Conservation (phyloP, 2,888 invertebrate species). For the Erebia aethiops region DNA sequence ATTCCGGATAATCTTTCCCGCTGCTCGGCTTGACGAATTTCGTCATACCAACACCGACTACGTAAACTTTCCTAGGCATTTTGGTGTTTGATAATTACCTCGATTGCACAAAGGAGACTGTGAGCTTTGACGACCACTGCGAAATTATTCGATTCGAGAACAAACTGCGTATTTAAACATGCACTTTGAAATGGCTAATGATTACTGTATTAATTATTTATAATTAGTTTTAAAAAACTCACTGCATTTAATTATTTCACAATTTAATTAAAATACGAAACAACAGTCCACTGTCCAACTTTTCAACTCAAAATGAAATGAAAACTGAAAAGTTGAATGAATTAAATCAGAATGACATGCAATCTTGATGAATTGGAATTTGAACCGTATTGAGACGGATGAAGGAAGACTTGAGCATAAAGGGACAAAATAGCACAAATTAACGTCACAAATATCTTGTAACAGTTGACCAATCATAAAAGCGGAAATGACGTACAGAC, state of each 20-base stretch:
- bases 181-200: slow-evolving; percentile 4
- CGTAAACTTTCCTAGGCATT: slow-evolving; percentile 88
- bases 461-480: neutral
- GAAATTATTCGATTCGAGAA: slow-evolving; percentile 38
- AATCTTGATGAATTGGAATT: slow-evolving; percentile 5
- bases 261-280: neutral
- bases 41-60: slow-evolving; percentile 98
- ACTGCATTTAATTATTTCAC: neutral
- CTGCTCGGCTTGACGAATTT: slow-evolving; percentile 98
- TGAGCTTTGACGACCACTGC: slow-evolving; percentile 54
- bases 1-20: slow-evolving; percentile 95
- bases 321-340: neutral
- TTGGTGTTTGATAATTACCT: slow-evolving; percentile 70
- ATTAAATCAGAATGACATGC: slow-evolving; percentile 10
- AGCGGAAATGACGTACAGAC: neutral
- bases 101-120: slow-evolving; percentile 45
- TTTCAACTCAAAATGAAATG: slow-evolving; percentile 5
- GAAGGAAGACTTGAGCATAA: neutral
- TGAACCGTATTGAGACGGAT: neutral
- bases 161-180: slow-evolving; percentile 10
- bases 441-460: no score
- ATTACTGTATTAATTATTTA: neutral
- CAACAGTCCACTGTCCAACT: slow-evolving; percentile 13
- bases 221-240: neutral
- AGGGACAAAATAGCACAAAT: no score